Conservation (phyloP, 1,140 invertebrate genomes). For the Drosophila leontia region DNA sequence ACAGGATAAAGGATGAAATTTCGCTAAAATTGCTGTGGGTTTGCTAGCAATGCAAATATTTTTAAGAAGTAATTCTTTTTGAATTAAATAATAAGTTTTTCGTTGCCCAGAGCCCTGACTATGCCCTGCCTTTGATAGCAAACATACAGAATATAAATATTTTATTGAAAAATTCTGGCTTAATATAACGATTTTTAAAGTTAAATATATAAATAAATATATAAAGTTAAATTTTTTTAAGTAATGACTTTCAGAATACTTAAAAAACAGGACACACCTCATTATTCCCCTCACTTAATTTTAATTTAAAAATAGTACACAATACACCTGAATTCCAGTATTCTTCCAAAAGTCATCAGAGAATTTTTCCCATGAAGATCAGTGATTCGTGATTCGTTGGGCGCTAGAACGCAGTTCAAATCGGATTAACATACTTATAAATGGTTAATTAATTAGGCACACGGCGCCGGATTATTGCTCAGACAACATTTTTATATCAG, state of each 20-base stretch:
- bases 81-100: too few species aligned
- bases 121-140: neutral
- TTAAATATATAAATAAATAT: too few species aligned
- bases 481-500: constrained; percentile 43
- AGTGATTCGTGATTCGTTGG: constrained; percentile 36
- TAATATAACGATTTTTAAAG: too few species aligned
- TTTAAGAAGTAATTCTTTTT: neutral
- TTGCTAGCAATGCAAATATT: neutral
- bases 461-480: constrained; percentile 72
- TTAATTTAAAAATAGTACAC: neutral
- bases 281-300: neutral
- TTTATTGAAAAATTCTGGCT: too few species aligned
- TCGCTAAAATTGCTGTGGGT: neutral
- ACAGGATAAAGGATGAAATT: neutral
- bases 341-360: neutral
- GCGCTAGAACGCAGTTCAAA: constrained; percentile 50
- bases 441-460: constrained; percentile 80
- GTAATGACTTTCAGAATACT: neutral
- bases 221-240: neutral
- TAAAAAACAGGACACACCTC: neutral
- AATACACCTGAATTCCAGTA: neutral
- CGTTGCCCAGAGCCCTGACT: too few species aligned
- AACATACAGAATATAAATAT: too few species aligned
- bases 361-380: constrained; percentile 31
- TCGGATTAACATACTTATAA: constrained; percentile 79